Evolutionary conservation across 2,113 vertebrate genomes (phyloP).

Genomic region (Eclectus roratus): DNA sequence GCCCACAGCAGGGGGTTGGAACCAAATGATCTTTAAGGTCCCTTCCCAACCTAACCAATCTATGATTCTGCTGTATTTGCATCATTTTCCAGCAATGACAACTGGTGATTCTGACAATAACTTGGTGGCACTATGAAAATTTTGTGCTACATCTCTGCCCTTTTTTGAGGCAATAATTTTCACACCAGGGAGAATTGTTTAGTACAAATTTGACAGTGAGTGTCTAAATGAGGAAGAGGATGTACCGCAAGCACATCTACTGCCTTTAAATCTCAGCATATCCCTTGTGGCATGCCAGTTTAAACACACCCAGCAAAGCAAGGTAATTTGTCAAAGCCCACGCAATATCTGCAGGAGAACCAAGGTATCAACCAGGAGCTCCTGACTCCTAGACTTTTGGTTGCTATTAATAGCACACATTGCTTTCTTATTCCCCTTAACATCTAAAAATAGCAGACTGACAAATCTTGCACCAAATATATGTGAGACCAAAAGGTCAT

Average conservation of each 20-base stretch:
- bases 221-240: neutral
- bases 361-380: neutral
- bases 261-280: neutral
- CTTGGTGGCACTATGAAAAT: neutral
- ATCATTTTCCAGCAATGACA: neutral
- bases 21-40: neutral
- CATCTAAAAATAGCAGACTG: neutral
- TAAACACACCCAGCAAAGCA: neutral
- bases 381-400: neutral
- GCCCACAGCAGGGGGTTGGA: neutral
- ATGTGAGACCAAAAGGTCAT: neutral
- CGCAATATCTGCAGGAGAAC: neutral
- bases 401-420: neutral
- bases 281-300: neutral
- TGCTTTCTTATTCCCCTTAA: neutral
- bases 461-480: neutral
- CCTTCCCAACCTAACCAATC: neutral
- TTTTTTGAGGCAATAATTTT: neutral
- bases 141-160: neutral
- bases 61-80: neutral
- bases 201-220: neutral
- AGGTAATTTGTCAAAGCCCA: conserved; percentile 29
- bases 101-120: neutral
- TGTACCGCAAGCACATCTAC: neutral
- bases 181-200: neutral